Conservation (phyloP, 2,888 invertebrate genomes). For the Notodonta dromedarius region DNA sequence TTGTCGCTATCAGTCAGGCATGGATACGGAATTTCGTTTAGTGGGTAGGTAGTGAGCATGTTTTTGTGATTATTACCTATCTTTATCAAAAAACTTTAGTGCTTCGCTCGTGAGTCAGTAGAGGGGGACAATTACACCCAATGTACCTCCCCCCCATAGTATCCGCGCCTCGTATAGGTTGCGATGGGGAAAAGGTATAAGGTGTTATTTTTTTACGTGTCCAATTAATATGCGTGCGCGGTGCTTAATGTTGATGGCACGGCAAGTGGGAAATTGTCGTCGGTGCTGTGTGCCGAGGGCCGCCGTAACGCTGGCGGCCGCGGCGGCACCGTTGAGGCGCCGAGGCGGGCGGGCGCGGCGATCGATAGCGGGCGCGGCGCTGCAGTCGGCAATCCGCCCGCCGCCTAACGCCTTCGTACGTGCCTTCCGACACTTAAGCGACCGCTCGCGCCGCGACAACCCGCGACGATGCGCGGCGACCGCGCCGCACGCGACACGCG, state of each 20-base stretch:
- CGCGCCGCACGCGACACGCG: constrained; percentile 78
- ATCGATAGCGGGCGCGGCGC: constrained; percentile 76
- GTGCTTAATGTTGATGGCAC: constrained; percentile 36
- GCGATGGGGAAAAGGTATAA: not conserved
- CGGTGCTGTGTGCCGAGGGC: constrained; percentile 32
- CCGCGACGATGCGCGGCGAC: constrained; percentile 81
- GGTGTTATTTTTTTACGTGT: constrained; percentile 16
- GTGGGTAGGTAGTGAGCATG: too few relatives aligned
- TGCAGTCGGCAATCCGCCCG: constrained; percentile 65
- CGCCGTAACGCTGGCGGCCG: constrained; percentile 37
- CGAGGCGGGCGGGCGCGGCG: constrained; percentile 51
- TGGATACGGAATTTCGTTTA: too few relatives aligned
- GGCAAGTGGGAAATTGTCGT: constrained; percentile 37
- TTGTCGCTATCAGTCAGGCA: too few relatives aligned
- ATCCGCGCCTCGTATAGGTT: not conserved
- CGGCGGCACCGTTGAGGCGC: constrained; percentile 42
- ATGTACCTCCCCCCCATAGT: too few relatives aligned
- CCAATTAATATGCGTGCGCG: constrained; percentile 42
- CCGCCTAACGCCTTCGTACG: constrained; percentile 30
- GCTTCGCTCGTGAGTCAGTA: too few relatives aligned
- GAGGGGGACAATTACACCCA: too few relatives aligned
- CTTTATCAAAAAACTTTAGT: too few relatives aligned
- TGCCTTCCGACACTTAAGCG: constrained; percentile 55
- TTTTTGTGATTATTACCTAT: too few relatives aligned
- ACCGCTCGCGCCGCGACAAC: constrained; percentile 62